A percentile compares a stretch with the other conserved stretches of the same genome.
phyloP scores from a whole-genome alignment of 2,888 invertebrate genomes.

The Tryphoninae sp. region DNA sequence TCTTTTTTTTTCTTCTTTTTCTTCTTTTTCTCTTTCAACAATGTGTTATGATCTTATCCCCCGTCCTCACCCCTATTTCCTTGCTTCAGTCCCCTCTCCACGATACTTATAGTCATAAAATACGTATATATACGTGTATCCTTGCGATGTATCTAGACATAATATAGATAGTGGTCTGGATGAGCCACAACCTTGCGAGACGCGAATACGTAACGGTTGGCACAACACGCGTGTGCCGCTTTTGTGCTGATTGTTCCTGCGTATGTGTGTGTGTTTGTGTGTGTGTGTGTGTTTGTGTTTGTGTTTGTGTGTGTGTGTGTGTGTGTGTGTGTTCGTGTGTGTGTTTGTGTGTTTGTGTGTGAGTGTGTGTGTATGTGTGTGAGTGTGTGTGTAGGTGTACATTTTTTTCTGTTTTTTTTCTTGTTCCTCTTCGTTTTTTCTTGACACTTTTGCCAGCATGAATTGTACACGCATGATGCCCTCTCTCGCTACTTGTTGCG shows the following conservation, averaged over 20 bases:
- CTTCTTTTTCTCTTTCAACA: constrained; percentile 30
- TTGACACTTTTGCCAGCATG: not conserved
- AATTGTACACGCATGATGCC: not conserved
- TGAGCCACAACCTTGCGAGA: constrained; percentile 39
- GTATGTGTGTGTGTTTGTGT: constrained; percentile 17
- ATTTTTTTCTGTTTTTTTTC: not conserved
- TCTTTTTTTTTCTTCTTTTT: constrained; percentile 25
- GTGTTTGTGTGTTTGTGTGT: too few species aligned
- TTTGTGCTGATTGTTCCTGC: not conserved
- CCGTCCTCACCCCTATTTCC: too few species aligned
- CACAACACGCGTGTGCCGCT: constrained; percentile 30
- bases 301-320: constrained; percentile 5
- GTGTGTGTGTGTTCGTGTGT: not conserved
- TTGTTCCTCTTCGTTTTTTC: not conserved
- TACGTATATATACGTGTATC: not conserved
- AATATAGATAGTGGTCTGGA: constrained; percentile 1
- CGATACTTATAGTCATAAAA: not conserved
- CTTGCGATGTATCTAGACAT: constrained; percentile 1
- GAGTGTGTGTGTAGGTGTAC: not conserved
- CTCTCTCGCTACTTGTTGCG: not conserved
- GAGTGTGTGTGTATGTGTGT: too few species aligned
- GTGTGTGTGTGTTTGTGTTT: too few species aligned
- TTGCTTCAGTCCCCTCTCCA: too few species aligned
- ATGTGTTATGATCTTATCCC: constrained; percentile 49
- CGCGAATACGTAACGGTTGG: constrained; percentile 52